Percentiles rank a stretch among this genome's conserved stretches.
Evolutionary conservation across 2,797 vertebrate genomes (phyloP).

Genomic region (Synanceia verrucosa): DNA sequence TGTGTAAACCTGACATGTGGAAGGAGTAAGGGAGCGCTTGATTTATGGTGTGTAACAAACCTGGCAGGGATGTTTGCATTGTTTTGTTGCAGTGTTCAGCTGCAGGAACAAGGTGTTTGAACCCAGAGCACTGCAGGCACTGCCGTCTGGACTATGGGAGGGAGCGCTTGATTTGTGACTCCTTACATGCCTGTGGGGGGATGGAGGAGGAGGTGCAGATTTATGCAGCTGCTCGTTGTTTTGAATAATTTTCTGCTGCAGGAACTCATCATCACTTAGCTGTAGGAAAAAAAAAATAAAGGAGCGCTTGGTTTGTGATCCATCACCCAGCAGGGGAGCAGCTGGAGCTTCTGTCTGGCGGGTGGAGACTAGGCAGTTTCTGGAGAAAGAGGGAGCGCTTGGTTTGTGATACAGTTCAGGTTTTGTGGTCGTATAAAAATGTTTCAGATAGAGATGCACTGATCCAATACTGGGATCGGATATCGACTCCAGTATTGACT

Average conservation of each 20-base stretch:
- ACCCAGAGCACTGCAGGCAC: too few relatives aligned
- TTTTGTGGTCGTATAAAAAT: not conserved
- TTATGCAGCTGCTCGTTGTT: not conserved
- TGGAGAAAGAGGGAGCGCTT: not conserved
- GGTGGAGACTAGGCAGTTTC: not conserved
- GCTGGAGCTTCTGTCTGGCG: not conserved
- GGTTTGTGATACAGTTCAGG: not conserved
- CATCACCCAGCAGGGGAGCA: not conserved
- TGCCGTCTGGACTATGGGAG: not conserved
- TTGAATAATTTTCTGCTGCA: not conserved
- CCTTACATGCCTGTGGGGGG: not conserved
- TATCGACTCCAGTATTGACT: too few relatives aligned
- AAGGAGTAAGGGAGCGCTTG: conserved; percentile 13
- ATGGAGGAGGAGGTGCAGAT: not conserved
- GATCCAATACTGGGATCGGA: too few relatives aligned
- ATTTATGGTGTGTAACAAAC: not conserved
- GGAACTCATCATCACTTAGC: not conserved
- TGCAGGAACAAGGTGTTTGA: not conserved
- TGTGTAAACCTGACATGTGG: not conserved
- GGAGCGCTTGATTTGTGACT: conserved; percentile 3
- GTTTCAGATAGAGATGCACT: too few relatives aligned
- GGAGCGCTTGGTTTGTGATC: conserved; percentile 21
- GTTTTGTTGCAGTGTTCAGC: not conserved
- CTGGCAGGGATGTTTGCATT: not conserved
- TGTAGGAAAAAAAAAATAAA: not conserved